phyloP scores from a whole-genome alignment of 2,113 vertebrate species.

The Hymenochirus boettgeri region DNA sequence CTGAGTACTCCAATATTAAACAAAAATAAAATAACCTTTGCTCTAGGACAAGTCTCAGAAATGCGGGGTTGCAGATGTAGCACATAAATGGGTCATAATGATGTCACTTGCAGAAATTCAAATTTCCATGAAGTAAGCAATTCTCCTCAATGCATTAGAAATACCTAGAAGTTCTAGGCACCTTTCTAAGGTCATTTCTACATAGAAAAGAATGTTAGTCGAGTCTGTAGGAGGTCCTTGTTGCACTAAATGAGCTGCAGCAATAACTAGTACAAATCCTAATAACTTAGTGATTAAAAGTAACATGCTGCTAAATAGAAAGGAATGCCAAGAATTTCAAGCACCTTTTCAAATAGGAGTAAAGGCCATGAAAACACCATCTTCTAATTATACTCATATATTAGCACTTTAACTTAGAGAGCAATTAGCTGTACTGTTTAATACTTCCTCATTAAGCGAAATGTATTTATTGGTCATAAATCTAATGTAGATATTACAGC shows the following conservation, averaged over 20 bases:
- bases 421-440: too few relatives aligned
- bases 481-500: too few relatives aligned
- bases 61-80: too few relatives aligned
- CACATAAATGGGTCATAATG: too few relatives aligned
- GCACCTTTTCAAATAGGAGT: slow-evolving; percentile 71
- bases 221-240: slow-evolving; percentile 59
- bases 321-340: slow-evolving; percentile 88
- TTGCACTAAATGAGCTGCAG: slow-evolving; percentile 77
- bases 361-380: slow-evolving; percentile 55
- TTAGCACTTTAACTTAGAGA: background rate
- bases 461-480: too few relatives aligned
- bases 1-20: too few relatives aligned
- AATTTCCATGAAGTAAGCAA: too few relatives aligned
- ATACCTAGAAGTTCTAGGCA: background rate
- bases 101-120: too few relatives aligned
- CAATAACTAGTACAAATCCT: slow-evolving; percentile 78
- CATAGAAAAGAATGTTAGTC: background rate
- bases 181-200: background rate
- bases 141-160: too few relatives aligned
- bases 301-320: slow-evolving; percentile 72
- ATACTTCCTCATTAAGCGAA: too few relatives aligned
- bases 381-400: slow-evolving; percentile 48
- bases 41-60: too few relatives aligned
- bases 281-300: slow-evolving; percentile 77
- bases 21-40: too few relatives aligned